phyloP scores from a whole-genome alignment of 2,888 invertebrate species.

The Nineta flava region DNA sequence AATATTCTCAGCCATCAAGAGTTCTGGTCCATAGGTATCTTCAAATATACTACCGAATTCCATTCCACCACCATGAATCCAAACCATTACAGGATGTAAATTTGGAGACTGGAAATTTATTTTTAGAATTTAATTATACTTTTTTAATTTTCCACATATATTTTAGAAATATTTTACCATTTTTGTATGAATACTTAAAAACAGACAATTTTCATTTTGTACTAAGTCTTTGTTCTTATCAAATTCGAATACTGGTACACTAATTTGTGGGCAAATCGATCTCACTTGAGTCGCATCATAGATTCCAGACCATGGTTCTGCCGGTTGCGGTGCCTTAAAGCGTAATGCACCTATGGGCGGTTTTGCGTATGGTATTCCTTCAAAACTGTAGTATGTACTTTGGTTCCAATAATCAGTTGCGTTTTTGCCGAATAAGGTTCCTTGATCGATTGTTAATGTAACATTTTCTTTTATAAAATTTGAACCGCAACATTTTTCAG shows the following conservation, averaged over 20 bases:
- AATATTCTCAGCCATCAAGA: not conserved
- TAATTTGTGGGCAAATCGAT: constrained; percentile 17
- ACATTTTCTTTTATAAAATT: too few relatives aligned
- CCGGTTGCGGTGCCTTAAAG: constrained; percentile 22
- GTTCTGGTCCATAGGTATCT: not conserved
- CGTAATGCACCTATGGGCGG: not conserved
- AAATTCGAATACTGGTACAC: too few relatives aligned
- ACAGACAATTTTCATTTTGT: constrained; percentile 32
- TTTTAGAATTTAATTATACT: not conserved
- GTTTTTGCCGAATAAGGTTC: not conserved
- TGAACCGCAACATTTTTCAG: too few relatives aligned
- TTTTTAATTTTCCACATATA: not conserved
- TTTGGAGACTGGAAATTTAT: too few relatives aligned
- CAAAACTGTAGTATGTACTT: constrained; percentile 1
- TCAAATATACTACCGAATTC: not conserved
- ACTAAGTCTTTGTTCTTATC: too few relatives aligned
- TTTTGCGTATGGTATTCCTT: constrained; percentile 5
- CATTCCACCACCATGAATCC: not conserved
- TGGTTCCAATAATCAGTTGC: not conserved
- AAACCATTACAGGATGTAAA: not conserved
- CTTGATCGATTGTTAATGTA: not conserved
- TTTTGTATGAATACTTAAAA: constrained; percentile 31
- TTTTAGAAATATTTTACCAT: constrained; percentile 15
- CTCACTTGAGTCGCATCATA: constrained; percentile 23
- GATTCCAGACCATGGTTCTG: constrained; percentile 23